Evolutionary conservation across 2,797 vertebrate species (phyloP).

Genomic region (Valencia hispanica): DNA sequence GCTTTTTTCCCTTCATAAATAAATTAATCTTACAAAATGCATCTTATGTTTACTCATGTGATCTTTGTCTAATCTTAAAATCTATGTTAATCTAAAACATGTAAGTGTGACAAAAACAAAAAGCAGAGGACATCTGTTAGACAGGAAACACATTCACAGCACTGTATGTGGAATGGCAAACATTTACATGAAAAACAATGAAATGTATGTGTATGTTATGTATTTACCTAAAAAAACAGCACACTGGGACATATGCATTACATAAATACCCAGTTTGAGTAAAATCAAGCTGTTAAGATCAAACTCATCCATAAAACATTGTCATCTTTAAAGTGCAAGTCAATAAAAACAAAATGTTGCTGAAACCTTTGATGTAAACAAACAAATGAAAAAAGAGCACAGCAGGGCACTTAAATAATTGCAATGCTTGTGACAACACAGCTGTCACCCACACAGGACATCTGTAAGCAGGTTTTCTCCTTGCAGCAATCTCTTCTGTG

Average conservation of each 20-base stretch:
- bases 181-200: background rate
- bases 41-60: no score
- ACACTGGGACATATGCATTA: background rate
- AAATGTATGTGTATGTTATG: background rate
- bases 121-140: no score
- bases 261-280: background rate
- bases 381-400: background rate
- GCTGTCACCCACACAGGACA: slow-evolving; percentile 6
- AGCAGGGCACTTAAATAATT: background rate
- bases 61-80: no score
- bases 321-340: background rate
- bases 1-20: no score
- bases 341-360: background rate
- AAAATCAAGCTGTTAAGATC: background rate
- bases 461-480: slow-evolving; percentile 7
- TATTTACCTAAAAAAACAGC: background rate
- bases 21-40: no score
- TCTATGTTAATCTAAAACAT: no score
- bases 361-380: background rate
- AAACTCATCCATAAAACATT: background rate
- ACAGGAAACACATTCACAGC: no score
- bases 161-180: background rate
- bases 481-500: slow-evolving; percentile 14
- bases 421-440: slow-evolving; percentile 1
- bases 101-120: no score